phyloP scores from a whole-genome alignment of 1,140 invertebrate species.

The Ceratoteleas bidentatus region DNA sequence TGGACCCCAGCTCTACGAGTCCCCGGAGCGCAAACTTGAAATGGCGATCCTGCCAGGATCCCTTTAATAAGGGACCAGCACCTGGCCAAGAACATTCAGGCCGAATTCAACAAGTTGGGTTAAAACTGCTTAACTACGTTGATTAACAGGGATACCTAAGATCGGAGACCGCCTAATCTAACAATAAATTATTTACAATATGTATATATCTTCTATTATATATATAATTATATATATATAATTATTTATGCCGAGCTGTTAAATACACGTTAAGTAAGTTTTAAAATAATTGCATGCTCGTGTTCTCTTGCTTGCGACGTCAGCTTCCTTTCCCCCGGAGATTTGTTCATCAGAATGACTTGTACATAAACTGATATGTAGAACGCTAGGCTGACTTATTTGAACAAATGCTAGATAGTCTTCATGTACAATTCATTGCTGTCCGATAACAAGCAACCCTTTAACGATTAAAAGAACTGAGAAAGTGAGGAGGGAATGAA shows the following conservation, averaged over 20 bases:
- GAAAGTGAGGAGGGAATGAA: too few relatives aligned
- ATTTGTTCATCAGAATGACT: constrained; percentile 42
- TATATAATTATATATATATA: too few relatives aligned
- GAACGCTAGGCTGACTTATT: constrained; percentile 37
- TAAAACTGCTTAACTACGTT: constrained; percentile 22
- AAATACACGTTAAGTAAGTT: constrained; percentile 52
- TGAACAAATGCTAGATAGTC: constrained; percentile 52
- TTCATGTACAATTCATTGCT: constrained; percentile 52
- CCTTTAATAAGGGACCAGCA: too few relatives aligned
- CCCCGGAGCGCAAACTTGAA: constrained; percentile 6
- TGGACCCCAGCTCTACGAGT: constrained; percentile 33
- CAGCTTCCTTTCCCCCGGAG: constrained; percentile 11
- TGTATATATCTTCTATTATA: too few relatives aligned
- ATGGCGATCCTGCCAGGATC: too few relatives aligned
- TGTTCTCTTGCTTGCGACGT: constrained; percentile 16
- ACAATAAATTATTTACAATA: constrained; percentile 64
- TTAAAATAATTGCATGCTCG: constrained; percentile 26
- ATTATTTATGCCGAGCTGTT: too few relatives aligned
- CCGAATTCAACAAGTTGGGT: constrained; percentile 2
- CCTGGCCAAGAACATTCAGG: constrained; percentile 15
- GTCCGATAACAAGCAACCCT: too few relatives aligned
- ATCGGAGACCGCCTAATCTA: constrained; percentile 43
- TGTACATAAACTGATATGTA: constrained; percentile 62
- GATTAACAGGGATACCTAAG: constrained; percentile 17
- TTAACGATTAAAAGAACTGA: constrained; percentile 1